These are phyloP conservation scores for Dolichoris vasculosae DNA, from an alignment of 1,140 invertebrate genomes.

Conservation along the genomic window DNA sequence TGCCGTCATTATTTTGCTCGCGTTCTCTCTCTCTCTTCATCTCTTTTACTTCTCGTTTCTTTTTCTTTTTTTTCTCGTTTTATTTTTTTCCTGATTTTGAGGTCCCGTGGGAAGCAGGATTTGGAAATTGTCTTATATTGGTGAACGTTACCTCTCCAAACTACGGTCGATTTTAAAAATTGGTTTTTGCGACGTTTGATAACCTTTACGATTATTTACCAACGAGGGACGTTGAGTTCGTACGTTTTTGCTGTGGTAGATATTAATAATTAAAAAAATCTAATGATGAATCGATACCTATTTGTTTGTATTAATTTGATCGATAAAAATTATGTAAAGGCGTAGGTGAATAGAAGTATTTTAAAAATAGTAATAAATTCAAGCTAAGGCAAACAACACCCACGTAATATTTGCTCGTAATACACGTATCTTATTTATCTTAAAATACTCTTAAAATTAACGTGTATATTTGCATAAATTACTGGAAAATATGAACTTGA, in stretches of 20 bases:
- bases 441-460: constrained; percentile 20
- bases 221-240: too few relatives aligned
- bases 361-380: constrained; percentile 11
- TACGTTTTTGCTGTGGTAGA: too few relatives aligned
- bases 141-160: background rate
- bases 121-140: background rate
- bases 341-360: background rate
- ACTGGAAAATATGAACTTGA: constrained; percentile 3
- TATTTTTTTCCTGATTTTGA: background rate
- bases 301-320: too few relatives aligned
- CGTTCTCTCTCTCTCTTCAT: background rate
- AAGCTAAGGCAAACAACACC: background rate
- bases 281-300: too few relatives aligned
- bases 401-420: background rate
- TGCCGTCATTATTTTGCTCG: constrained; percentile 47
- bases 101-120: background rate
- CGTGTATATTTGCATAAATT: background rate
- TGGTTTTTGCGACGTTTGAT: background rate
- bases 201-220: background rate
- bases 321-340: background rate
- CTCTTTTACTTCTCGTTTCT: background rate
- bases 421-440: background rate
- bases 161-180: background rate
- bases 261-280: too few relatives aligned
- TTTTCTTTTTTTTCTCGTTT: background rate